These are phyloP conservation scores for Proteles cristata DNA, from an alignment of 2,113 vertebrate genomes.

Conservation along the genomic window DNA sequence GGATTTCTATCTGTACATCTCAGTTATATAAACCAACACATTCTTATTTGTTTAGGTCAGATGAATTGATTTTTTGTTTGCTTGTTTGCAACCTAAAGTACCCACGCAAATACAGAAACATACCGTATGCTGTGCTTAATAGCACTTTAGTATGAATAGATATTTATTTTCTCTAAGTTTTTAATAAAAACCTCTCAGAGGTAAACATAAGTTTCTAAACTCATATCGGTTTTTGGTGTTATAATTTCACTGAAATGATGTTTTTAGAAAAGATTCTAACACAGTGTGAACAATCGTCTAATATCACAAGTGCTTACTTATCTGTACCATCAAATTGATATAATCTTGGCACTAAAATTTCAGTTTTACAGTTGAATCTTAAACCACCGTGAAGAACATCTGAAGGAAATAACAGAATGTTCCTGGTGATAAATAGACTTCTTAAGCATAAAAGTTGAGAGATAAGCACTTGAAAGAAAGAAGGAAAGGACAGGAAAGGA, in stretches of 20 bases:
- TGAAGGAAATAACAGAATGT: slow-evolving; percentile 45
- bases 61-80: neutral
- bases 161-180: neutral
- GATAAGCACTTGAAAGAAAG: neutral
- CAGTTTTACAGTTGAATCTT: slow-evolving; percentile 23
- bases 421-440: neutral
- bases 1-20: neutral
- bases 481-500: neutral
- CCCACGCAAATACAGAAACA: neutral
- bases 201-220: neutral
- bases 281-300: neutral
- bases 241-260: neutral
- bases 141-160: neutral
- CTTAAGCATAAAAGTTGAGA: neutral
- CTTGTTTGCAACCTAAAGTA: neutral
- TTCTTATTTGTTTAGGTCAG: neutral
- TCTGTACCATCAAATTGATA: neutral
- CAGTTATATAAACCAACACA: neutral
- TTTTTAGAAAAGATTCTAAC: slow-evolving; percentile 21
- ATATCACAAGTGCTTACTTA: neutral
- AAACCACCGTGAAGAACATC: slow-evolving; percentile 12
- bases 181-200: neutral
- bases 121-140: neutral
- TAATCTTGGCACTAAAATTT: slow-evolving; percentile 42
- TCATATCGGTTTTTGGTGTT: neutral